These are phyloP conservation scores for Rhinolophus sinicus DNA, from an alignment of 2,113 vertebrate species.

Conservation along the genomic window DNA sequence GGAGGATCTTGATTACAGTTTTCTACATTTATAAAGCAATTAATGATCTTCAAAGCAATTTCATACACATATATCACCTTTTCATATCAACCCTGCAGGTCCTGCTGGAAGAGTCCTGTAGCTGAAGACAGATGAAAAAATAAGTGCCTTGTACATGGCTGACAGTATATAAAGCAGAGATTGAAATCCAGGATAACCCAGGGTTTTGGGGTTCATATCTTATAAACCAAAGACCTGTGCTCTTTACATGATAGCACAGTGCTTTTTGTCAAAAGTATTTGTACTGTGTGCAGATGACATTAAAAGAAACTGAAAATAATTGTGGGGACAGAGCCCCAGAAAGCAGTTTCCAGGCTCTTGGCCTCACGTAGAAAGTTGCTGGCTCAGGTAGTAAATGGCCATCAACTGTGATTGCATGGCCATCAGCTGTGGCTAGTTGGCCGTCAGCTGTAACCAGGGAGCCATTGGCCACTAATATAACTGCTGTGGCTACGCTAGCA, in stretches of 20 bases:
- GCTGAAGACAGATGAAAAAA: not conserved
- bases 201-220: not conserved
- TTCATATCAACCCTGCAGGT: not conserved
- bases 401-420: too few species aligned
- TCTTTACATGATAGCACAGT: not conserved
- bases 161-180: not conserved
- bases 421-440: too few species aligned
- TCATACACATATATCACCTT: not conserved
- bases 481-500: too few species aligned
- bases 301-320: not conserved
- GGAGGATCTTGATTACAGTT: not conserved
- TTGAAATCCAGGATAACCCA: not conserved
- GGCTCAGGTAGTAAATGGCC: too few species aligned
- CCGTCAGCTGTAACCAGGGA: too few species aligned
- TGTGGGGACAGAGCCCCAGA: too few species aligned
- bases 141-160: not conserved
- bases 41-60: not conserved
- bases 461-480: too few species aligned
- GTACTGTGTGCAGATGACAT: not conserved
- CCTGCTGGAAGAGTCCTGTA: too few species aligned
- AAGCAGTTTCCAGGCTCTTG: too few species aligned
- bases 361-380: too few species aligned
- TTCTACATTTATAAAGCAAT: not conserved
- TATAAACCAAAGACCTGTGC: not conserved
- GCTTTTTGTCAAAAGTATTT: not conserved